Percentiles rank a stretch among this genome's conserved stretches.
These are phyloP conservation scores for Collichthys lucidus DNA, from an alignment of 2,113 vertebrate species.

Conservation along the genomic window DNA sequence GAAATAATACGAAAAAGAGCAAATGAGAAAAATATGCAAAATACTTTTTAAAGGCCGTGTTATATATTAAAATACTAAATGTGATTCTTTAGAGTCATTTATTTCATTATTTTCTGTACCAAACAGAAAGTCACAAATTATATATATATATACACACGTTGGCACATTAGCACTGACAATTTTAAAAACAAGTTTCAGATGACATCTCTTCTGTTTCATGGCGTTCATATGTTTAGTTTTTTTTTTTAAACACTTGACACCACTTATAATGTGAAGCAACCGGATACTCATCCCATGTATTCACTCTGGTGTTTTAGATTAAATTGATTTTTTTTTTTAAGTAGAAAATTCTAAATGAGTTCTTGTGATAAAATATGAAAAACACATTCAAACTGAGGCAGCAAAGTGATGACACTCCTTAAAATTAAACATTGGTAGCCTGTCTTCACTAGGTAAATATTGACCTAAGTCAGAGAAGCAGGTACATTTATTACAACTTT, in stretches of 20 bases:
- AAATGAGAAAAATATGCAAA: not conserved
- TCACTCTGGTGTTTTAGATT: not conserved
- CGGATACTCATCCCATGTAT: not conserved
- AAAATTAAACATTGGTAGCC: not conserved
- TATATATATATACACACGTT: no score
- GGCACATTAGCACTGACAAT: not conserved
- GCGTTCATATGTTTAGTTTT: no score
- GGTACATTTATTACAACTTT: not conserved
- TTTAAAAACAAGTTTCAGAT: not conserved
- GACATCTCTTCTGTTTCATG: not conserved
- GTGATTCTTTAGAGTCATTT: not conserved
- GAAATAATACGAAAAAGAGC: not conserved
- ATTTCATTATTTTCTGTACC: not conserved
- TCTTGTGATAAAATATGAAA: not conserved
- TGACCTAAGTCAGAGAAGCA: not conserved
- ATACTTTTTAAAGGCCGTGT: not conserved
- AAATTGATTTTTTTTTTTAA: not conserved
- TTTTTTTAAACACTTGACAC: not conserved
- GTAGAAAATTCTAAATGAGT: not conserved
- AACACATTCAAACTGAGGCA: not conserved
- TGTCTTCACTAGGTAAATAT: not conserved
- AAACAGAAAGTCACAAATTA: not conserved
- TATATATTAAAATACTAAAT: not conserved
- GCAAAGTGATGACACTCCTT: constrained; percentile 8
- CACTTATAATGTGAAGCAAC: not conserved